Percentiles rank a stretch among this genome's conserved stretches.
Conservation (phyloP, 1,140 invertebrate species). For the Zaprionus inermis region DNA sequence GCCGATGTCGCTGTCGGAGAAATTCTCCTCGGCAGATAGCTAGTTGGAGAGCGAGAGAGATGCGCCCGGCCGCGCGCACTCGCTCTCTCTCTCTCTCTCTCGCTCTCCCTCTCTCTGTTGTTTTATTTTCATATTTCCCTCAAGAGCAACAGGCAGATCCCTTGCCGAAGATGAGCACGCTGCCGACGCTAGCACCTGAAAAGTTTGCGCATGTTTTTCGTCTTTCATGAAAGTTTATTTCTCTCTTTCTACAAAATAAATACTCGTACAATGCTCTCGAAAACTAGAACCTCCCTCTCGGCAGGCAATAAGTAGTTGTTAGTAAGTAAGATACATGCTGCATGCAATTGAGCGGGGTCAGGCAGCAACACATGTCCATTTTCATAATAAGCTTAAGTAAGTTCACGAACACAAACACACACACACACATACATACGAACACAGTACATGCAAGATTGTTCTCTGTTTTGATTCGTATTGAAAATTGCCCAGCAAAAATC, state of each 20-base stretch:
- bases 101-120: neutral
- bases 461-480: constrained; percentile 14
- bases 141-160: neutral
- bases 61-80: too few relatives aligned
- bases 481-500: constrained; percentile 51
- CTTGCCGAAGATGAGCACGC: constrained; percentile 6
- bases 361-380: constrained; percentile 23
- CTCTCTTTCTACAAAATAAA: constrained; percentile 37
- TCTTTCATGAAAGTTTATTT: constrained; percentile 33
- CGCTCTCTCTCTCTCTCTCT: neutral
- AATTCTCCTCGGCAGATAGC: neutral
- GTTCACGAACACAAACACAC: constrained; percentile 27
- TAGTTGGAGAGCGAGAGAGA: neutral
- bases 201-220: constrained; percentile 35
- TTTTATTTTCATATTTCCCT: constrained; percentile 3
- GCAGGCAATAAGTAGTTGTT: constrained; percentile 26
- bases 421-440: constrained; percentile 27
- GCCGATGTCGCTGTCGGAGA: constrained; percentile 34
- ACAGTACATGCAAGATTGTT: constrained; percentile 28
- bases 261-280: constrained; percentile 28
- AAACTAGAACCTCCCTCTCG: constrained; percentile 10
- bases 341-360: constrained; percentile 29
- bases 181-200: neutral
- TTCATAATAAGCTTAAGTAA: constrained; percentile 36
- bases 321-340: constrained; percentile 53